These are phyloP conservation scores for Xestoiulus laeticollis DNA, from an alignment of 2,888 invertebrate genomes.

Conservation along the genomic window DNA sequence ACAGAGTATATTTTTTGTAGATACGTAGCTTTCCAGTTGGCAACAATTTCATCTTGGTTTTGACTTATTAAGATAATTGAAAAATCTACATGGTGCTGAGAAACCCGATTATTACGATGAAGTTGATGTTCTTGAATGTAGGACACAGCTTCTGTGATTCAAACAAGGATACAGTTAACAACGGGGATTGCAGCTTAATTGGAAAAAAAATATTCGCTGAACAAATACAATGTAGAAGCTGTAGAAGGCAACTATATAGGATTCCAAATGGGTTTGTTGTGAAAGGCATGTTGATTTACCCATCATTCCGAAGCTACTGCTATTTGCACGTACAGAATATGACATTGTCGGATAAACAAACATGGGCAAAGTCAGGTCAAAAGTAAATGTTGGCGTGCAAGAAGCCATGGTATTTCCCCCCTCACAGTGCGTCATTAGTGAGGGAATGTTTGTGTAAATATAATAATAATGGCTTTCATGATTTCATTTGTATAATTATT, in stretches of 20 bases:
- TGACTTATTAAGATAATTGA: conserved; percentile 13
- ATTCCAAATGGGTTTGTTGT: neutral
- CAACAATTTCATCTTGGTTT: no score
- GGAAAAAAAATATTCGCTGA: conserved; percentile 10
- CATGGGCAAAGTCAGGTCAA: neutral
- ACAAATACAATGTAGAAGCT: conserved; percentile 1
- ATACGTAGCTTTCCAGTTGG: no score
- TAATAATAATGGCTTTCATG: conserved; percentile 20
- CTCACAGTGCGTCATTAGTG: neutral
- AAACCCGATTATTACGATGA: neutral
- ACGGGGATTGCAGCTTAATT: neutral
- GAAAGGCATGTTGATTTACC: neutral
- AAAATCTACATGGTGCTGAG: neutral
- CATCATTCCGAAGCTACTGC: neutral
- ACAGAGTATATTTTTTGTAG: no score
- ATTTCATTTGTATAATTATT: conserved; percentile 41
- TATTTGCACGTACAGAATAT: conserved; percentile 22
- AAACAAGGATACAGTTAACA: neutral
- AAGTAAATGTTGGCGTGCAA: conserved; percentile 7
- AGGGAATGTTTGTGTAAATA: conserved; percentile 12
- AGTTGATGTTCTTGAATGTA: neutral
- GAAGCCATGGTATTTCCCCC: conserved; percentile 1
- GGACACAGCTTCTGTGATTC: neutral
- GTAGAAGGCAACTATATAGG: neutral
- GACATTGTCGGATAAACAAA: conserved; percentile 40